Evolutionary conservation across 2,797 vertebrate genomes (phyloP).

Genomic region (Toxotes lorentzi): DNA sequence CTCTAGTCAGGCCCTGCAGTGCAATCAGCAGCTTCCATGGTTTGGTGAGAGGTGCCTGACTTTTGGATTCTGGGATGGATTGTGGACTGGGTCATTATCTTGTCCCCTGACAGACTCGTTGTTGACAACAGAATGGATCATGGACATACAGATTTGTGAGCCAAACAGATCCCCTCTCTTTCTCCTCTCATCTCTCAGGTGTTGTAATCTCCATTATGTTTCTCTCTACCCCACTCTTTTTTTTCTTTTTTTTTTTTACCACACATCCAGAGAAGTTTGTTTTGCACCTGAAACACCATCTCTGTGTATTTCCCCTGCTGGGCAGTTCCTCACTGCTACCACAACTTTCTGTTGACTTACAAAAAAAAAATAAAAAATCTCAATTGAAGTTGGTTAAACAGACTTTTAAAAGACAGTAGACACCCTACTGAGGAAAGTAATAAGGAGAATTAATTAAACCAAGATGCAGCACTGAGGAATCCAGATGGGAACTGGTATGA

Average conservation of each 20-base stretch:
- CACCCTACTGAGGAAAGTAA: slow-evolving; percentile 44
- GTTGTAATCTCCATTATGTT: background rate
- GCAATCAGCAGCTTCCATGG: background rate
- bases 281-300: slow-evolving; percentile 3
- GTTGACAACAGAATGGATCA: slow-evolving; percentile 11
- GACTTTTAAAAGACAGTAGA: slow-evolving; percentile 43
- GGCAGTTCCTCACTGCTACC: slow-evolving; percentile 23
- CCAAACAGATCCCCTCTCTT: background rate
- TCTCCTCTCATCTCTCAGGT: background rate
- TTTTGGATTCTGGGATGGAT: slow-evolving; percentile 23
- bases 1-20: background rate
- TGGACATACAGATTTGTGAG: background rate
- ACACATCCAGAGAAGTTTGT: slow-evolving; percentile 2
- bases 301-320: slow-evolving; percentile 1
- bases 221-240: no score
- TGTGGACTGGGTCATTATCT: slow-evolving; percentile 27
- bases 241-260: background rate
- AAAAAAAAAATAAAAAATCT: slow-evolving; percentile 18
- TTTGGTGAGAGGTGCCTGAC: background rate
- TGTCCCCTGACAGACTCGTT: background rate
- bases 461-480: slow-evolving; percentile 10
- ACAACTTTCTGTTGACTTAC: slow-evolving; percentile 8
- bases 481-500: slow-evolving; percentile 22
- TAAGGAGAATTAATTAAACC: slow-evolving; percentile 54
- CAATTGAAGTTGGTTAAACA: slow-evolving; percentile 46